These are phyloP conservation scores for Climacteris rufus DNA, from an alignment of 2,113 vertebrate species.

Conservation along the genomic window DNA sequence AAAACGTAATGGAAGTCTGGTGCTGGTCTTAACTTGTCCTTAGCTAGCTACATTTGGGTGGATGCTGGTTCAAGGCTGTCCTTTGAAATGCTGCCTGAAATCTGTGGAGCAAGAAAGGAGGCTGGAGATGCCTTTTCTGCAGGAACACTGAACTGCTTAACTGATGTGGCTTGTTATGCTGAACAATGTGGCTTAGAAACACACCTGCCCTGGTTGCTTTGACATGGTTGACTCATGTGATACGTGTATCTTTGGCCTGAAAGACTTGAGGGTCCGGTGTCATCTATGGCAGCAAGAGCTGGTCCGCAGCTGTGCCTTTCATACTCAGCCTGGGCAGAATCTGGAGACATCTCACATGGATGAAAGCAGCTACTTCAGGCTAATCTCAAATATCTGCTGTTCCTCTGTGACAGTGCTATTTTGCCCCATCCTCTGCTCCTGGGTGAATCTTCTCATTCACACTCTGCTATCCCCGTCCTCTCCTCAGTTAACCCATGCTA, in stretches of 20 bases:
- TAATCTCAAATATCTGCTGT: rapidly evolving
- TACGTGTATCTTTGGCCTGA: background rate
- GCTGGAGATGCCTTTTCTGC: background rate
- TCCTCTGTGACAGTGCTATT: background rate
- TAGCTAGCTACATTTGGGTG: background rate
- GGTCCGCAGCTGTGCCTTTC: background rate
- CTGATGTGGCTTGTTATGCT: background rate
- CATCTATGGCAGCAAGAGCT: background rate
- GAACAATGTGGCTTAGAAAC: background rate
- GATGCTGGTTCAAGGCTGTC: background rate
- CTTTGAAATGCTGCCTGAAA: background rate
- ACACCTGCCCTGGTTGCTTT: background rate
- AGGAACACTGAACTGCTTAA: background rate
- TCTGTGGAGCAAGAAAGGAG: background rate
- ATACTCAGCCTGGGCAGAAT: background rate
- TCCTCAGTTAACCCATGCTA: background rate
- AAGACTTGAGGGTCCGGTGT: background rate
- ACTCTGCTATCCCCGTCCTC: background rate
- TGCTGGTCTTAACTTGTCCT: slow-evolving; percentile 26
- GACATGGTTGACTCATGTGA: background rate
- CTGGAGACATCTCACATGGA: background rate
- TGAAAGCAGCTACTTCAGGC: background rate
- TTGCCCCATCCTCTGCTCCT: background rate
- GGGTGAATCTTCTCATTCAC: background rate
- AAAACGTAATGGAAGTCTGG: background rate